These are phyloP conservation scores for Orchestes rusci DNA, from an alignment of 2,888 invertebrate genomes.

Conservation along the genomic window DNA sequence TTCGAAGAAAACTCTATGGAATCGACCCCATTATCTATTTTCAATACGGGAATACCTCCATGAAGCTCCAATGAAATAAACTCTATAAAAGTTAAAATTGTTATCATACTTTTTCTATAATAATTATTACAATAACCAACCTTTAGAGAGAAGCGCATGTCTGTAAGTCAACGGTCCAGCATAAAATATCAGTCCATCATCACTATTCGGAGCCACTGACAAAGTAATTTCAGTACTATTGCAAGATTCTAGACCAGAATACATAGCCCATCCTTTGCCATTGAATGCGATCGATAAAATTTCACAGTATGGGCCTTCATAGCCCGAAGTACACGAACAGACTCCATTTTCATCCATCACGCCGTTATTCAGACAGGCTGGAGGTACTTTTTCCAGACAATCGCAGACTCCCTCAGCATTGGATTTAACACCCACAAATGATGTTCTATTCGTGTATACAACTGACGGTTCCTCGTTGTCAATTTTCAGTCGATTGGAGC, in stretches of 20 bases:
- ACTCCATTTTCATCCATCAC: conserved; percentile 50
- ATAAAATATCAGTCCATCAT: conserved; percentile 83
- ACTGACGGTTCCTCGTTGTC: conserved; percentile 66
- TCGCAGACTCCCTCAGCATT: conserved; percentile 73
- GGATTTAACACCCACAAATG: conserved; percentile 88
- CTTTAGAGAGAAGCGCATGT: conserved; percentile 59
- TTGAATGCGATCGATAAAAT: conserved; percentile 79
- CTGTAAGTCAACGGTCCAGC: conserved; percentile 63
- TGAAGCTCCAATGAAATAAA: conserved; percentile 84
- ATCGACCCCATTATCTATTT: conserved; percentile 84
- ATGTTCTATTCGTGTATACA: conserved; percentile 88
- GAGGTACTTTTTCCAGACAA: conserved; percentile 39
- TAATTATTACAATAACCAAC: conserved; percentile 37
- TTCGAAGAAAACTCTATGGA: conserved; percentile 51
- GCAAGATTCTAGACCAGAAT: conserved; percentile 80
- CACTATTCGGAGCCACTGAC: conserved; percentile 68
- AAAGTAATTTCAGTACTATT: conserved; percentile 74
- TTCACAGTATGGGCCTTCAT: conserved; percentile 86
- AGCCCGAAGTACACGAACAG: conserved; percentile 73
- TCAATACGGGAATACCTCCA: conserved; percentile 74
- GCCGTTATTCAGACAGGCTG: conserved; percentile 43
- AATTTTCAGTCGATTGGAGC: conserved; percentile 65
- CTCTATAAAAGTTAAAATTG: conserved; percentile 48
- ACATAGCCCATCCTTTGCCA: conserved; percentile 91
- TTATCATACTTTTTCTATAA: conserved; percentile 1